Conservation (phyloP, 2,797 vertebrate species). For the Chrosomus eos region DNA sequence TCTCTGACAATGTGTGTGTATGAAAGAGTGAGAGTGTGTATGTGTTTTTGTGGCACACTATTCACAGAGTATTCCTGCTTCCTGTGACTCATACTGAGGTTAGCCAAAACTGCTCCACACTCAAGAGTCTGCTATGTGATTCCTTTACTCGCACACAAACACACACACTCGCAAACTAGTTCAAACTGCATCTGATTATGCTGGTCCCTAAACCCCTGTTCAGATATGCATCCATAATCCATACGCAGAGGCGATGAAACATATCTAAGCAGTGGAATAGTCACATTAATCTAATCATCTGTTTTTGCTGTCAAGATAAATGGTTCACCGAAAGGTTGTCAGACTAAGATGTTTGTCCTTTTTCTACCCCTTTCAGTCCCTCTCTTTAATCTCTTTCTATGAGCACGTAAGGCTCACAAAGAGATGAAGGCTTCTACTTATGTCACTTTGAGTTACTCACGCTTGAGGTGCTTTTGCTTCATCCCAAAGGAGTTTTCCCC, state of each 20-base stretch:
- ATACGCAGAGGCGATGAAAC: conserved; percentile 9
- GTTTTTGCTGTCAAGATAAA: conserved; percentile 24
- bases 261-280: neutral
- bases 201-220: neutral
- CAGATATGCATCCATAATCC: conserved; percentile 33
- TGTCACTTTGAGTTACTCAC: conserved; percentile 77
- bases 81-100: conserved; percentile 54
- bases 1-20: conserved; percentile 10
- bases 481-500: conserved; percentile 44
- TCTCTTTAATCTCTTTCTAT: conserved; percentile 66
- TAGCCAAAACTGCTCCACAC: conserved; percentile 49
- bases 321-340: conserved; percentile 39
- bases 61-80: conserved; percentile 48
- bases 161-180: conserved; percentile 6
- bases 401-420: conserved; percentile 62
- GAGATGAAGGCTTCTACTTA: conserved; percentile 71
- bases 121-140: conserved; percentile 50
- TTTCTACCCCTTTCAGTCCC: conserved; percentile 27
- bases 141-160: conserved; percentile 19
- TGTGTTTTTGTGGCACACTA: conserved; percentile 24
- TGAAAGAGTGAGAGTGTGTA: conserved; percentile 27
- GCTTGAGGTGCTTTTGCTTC: conserved; percentile 68
- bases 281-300: conserved; percentile 31
- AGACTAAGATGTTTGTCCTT: conserved; percentile 27
- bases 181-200: conserved; percentile 15